Conservation (phyloP, 1,140 invertebrate genomes). For the Panulirus ornatus region DNA sequence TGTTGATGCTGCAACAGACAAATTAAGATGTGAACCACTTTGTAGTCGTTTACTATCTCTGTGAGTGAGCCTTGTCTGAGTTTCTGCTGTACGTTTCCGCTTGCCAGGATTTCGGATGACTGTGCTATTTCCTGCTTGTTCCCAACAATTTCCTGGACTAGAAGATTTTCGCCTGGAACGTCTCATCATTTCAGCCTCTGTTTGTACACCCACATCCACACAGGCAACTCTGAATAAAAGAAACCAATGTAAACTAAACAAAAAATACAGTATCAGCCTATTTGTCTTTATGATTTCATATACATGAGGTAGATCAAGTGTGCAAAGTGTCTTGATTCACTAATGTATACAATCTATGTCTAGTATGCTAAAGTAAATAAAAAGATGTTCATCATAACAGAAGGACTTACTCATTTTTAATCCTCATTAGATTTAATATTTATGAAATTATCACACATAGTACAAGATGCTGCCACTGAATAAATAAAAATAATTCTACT, state of each 20-base stretch:
- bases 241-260: neutral
- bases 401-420: too few species aligned
- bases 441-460: too few species aligned
- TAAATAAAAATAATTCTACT: too few species aligned
- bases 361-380: too few species aligned
- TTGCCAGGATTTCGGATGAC: constrained; percentile 9
- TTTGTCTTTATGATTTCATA: too few species aligned
- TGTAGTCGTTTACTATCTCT: constrained; percentile 58
- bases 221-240: constrained; percentile 44
- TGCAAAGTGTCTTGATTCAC: too few species aligned
- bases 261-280: neutral
- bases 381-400: too few species aligned
- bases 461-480: too few species aligned
- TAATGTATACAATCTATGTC: too few species aligned
- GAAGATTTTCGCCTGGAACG: constrained; percentile 55
- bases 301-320: too few species aligned
- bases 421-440: too few species aligned
- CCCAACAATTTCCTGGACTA: constrained; percentile 50
- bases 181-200: constrained; percentile 42
- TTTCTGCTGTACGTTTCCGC: constrained; percentile 57
- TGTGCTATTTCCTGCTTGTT: neutral
- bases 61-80: constrained; percentile 63
- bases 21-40: neutral
- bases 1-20: neutral
- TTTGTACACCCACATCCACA: constrained; percentile 69